Evolutionary conservation across 2,888 invertebrate species (phyloP).

Genomic region (Rotaria magnacalcarata): DNA sequence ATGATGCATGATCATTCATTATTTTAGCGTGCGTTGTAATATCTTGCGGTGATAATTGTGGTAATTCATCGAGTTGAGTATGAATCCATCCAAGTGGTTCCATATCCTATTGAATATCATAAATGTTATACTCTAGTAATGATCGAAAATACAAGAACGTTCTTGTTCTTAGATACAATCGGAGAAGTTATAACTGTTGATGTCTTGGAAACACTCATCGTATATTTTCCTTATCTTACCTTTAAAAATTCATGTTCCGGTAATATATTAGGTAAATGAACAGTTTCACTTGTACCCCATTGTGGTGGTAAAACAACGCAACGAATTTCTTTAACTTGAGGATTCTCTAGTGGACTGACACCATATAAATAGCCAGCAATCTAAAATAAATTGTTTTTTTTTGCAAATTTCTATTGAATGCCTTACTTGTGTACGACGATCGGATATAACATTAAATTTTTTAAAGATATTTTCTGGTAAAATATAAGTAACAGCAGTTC

Average conservation of each 20-base stretch:
- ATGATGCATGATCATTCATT: constrained; percentile 87
- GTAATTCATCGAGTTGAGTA: constrained; percentile 97
- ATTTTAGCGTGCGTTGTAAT: constrained; percentile 92
- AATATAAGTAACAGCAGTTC: too few relatives aligned
- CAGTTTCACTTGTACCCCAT: constrained; percentile 98
- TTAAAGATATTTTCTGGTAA: too few relatives aligned
- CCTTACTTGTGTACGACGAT: too few relatives aligned
- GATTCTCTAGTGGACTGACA: constrained; percentile 89
- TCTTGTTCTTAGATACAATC: too few relatives aligned
- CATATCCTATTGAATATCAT: constrained; percentile 67
- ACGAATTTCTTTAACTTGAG: constrained; percentile 88
- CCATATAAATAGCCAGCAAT: constrained; percentile 70
- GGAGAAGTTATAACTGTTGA: too few relatives aligned
- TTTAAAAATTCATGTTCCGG: constrained; percentile 90
- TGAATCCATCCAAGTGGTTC: constrained; percentile 96
- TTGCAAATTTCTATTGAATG: too few relatives aligned
- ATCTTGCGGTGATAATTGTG: constrained; percentile 95
- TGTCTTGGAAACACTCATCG: too few relatives aligned
- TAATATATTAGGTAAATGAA: constrained; percentile 83
- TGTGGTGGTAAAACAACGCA: constrained; percentile 96
- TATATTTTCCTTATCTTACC: constrained; percentile 37
- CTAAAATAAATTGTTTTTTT: too few relatives aligned
- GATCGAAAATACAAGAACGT: too few relatives aligned
- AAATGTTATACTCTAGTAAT: too few relatives aligned
- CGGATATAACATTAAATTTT: too few relatives aligned